Evolutionary conservation across 2,888 invertebrate species (phyloP).

Genomic region (Phaonia tiefii): DNA sequence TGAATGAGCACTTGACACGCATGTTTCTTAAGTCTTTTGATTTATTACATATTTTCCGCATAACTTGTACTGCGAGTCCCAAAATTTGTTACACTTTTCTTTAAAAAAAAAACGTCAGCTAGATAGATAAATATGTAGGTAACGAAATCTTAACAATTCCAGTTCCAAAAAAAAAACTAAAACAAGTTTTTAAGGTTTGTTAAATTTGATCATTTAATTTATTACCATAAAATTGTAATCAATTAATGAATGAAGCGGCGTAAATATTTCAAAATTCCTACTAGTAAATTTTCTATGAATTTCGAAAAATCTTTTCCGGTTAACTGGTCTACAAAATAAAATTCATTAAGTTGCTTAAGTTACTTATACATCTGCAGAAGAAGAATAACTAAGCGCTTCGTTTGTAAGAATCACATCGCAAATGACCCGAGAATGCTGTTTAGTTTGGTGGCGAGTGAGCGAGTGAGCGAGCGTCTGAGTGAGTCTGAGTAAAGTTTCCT

Average conservation of each 20-base stretch:
- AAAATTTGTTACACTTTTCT: constrained; percentile 8
- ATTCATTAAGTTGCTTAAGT: constrained; percentile 17
- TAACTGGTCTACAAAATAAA: background rate
- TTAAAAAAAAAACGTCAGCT: background rate
- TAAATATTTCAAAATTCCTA: background rate
- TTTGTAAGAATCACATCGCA: background rate
- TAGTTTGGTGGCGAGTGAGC: background rate
- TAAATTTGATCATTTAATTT: too few species aligned
- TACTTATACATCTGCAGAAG: background rate
- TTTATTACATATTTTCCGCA: background rate
- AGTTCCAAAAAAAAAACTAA: background rate
- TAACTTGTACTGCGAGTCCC: background rate
- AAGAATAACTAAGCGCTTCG: background rate
- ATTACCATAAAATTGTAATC: constrained; percentile 3
- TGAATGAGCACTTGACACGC: too few species aligned
- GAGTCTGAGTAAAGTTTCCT: too few species aligned
- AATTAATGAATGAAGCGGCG: constrained; percentile 3
- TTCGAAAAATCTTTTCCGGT: background rate
- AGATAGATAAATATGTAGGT: too few species aligned
- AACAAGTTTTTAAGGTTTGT: constrained; percentile 9
- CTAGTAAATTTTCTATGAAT: background rate
- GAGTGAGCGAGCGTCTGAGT: too few species aligned
- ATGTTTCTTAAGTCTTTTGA: background rate
- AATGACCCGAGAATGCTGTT: background rate
- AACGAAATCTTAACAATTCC: background rate